Conservation (phyloP, 30 jellyfish, hydroid and myxozoan species). For the Hydra vulgaris region DNA sequence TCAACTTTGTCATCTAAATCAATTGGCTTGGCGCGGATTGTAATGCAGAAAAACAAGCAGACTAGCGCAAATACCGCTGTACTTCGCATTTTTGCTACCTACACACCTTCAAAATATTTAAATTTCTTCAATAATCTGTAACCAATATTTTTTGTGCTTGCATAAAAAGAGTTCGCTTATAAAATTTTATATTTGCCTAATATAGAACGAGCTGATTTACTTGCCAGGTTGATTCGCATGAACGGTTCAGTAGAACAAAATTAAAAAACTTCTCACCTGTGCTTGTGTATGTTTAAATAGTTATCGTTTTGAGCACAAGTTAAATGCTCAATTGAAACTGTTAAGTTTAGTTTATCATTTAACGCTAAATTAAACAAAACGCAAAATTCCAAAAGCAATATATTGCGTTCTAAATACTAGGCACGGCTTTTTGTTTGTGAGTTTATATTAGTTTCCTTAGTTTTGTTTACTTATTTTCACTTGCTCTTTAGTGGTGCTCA, state of each 20-base stretch:
- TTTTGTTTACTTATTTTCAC: too few species aligned
- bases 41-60: background rate
- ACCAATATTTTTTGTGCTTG: background rate
- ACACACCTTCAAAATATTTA: background rate
- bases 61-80: slow-evolving; percentile 4
- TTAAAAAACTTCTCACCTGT: background rate
- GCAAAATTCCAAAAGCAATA: too few species aligned
- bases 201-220: background rate
- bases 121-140: background rate
- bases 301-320: background rate
- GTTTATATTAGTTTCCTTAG: too few species aligned
- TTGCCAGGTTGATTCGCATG: slow-evolving; percentile 10
- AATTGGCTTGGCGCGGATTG: background rate
- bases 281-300: background rate
- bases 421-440: too few species aligned
- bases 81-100: slow-evolving; percentile 8
- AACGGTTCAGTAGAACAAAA: slow-evolving; percentile 4
- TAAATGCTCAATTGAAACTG: background rate
- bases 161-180: background rate
- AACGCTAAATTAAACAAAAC: too few species aligned
- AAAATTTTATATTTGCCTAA: background rate
- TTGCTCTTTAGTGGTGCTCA: too few species aligned
- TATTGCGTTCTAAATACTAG: too few species aligned
- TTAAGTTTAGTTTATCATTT: background rate
- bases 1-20: background rate